phyloP scores from a whole-genome alignment of 2,888 invertebrate genomes.

The Drosophila anomalata region DNA sequence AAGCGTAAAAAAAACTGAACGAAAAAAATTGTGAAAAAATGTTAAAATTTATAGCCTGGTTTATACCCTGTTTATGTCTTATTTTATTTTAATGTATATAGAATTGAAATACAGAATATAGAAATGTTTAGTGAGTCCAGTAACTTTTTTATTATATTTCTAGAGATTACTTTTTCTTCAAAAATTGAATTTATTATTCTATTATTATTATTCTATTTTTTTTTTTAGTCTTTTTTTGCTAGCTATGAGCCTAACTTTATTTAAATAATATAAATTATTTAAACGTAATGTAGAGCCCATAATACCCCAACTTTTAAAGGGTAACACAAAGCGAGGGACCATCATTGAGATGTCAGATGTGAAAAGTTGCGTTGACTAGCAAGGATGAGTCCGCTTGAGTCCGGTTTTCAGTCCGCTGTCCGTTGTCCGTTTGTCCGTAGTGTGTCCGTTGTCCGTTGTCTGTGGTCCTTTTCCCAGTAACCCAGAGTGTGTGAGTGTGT shows the following conservation, averaged over 20 bases:
- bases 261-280: background rate
- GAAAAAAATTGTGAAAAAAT: conserved; percentile 33
- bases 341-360: conserved; percentile 77
- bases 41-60: background rate
- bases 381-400: conserved; percentile 8
- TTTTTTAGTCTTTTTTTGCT: too few species aligned
- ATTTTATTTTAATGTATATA: background rate
- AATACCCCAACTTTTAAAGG: background rate
- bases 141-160: too few species aligned
- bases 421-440: background rate
- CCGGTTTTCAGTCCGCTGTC: conserved; percentile 1
- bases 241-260: too few species aligned
- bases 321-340: conserved; percentile 11
- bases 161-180: too few species aligned
- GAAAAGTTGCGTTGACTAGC: conserved; percentile 64
- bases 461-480: background rate
- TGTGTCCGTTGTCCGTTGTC: background rate
- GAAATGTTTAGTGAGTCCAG: too few species aligned
- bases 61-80: background rate
- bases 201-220: too few species aligned
- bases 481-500: conserved; percentile 1
- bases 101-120: too few species aligned
- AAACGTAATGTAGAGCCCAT: background rate
- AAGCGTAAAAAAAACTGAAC: conserved; percentile 45
- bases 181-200: too few species aligned